Evolutionary conservation across 2,797 vertebrate genomes (phyloP).

Genomic region (Tauraco hartlaubi): DNA sequence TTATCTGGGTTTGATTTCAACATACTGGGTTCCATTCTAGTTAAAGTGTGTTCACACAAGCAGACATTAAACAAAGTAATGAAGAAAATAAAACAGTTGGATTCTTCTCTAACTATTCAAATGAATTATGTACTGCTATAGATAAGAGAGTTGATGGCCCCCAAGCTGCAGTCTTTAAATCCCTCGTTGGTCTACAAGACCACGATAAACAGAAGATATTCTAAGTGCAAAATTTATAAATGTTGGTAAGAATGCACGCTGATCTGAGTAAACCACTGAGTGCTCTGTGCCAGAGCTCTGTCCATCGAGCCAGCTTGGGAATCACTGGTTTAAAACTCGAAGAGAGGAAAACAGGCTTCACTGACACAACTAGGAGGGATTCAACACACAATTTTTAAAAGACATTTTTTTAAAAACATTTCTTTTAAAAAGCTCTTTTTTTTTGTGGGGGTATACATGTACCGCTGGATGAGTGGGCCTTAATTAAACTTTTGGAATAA

Average conservation of each 20-base stretch:
- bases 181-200: not conserved
- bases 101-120: not conserved
- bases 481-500: not conserved
- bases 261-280: not conserved
- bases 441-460: accelerated
- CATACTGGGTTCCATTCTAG: not conserved
- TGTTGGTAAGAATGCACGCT: not conserved
- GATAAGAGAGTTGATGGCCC: not conserved
- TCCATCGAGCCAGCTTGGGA: not conserved
- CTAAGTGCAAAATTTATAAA: not conserved
- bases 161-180: not conserved
- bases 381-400: not conserved
- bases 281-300: not conserved
- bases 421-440: not conserved
- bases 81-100: not conserved
- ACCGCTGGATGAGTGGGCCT: not conserved
- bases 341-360: not conserved
- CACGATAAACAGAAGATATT: not conserved
- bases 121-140: not conserved
- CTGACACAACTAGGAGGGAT: not conserved
- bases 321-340: not conserved
- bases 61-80: not conserved
- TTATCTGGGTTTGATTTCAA: not conserved
- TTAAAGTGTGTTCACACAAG: not conserved
- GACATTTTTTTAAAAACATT: not conserved